These are phyloP conservation scores for Cheilosia soror DNA, from an alignment of 2,888 invertebrate genomes.

Conservation along the genomic window DNA sequence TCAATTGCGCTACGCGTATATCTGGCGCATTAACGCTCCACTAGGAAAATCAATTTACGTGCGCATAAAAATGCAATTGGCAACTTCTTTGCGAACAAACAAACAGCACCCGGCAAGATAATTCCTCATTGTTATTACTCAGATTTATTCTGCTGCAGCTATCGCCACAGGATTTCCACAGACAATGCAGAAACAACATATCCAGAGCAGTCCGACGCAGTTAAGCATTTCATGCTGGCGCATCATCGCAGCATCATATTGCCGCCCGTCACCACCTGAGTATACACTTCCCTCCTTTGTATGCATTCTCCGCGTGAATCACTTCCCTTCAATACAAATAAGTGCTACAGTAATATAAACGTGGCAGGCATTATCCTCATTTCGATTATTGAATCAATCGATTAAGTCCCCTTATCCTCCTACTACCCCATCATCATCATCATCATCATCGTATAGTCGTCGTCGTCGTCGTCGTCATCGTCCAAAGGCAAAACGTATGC, in stretches of 20 bases:
- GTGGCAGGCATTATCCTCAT: conserved; percentile 75
- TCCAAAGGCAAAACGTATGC: conserved; percentile 66
- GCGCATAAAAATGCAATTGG: conserved; percentile 69
- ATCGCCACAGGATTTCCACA: conserved; percentile 58
- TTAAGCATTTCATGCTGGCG: conserved; percentile 58
- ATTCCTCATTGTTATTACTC: conserved; percentile 74
- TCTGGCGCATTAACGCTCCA: conserved; percentile 42
- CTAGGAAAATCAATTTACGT: conserved; percentile 61
- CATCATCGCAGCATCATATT: conserved; percentile 17
- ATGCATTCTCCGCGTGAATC: conserved; percentile 62
- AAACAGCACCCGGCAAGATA: conserved; percentile 56
- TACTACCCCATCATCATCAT: background rate
- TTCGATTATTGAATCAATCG: conserved; percentile 76
- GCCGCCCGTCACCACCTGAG: conserved; percentile 59
- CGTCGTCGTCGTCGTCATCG: conserved; percentile 20
- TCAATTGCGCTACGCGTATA: conserved; percentile 3
- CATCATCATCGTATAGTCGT: conserved; percentile 16
- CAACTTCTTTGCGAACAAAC: conserved; percentile 64
- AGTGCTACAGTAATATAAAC: conserved; percentile 74
- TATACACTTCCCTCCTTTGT: conserved; percentile 43
- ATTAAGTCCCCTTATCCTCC: conserved; percentile 64
- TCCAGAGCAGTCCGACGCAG: conserved; percentile 36
- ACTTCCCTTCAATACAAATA: conserved; percentile 67
- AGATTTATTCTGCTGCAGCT: conserved; percentile 72
- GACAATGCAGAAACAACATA: conserved; percentile 30